Evolutionary conservation across 2,797 vertebrate genomes (phyloP).

Genomic region (Clarias laeviceps): DNA sequence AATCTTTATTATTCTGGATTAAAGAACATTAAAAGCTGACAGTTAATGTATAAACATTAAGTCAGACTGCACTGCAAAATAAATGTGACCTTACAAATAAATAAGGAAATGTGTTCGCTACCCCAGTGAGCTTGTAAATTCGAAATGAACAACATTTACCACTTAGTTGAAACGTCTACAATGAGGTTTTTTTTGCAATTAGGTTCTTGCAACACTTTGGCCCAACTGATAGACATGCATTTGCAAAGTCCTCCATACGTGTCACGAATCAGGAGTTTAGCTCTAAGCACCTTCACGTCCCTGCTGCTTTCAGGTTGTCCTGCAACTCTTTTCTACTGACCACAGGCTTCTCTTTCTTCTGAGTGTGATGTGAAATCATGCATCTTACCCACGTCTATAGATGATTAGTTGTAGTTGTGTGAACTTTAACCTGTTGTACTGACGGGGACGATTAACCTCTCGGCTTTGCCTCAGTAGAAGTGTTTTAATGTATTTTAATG

Average conservation of each 20-base stretch:
- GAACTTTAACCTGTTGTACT: background rate
- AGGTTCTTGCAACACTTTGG: no score
- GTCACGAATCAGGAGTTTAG: background rate
- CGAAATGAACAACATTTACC: background rate
- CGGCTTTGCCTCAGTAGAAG: background rate
- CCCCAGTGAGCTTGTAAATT: no score
- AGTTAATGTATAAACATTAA: background rate
- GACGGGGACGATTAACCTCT: background rate
- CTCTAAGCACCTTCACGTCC: no score
- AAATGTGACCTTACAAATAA: background rate
- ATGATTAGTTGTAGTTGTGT: background rate
- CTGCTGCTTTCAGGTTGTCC: background rate
- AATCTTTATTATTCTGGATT: slow-evolving; percentile 7
- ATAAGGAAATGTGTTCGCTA: background rate
- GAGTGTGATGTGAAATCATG: background rate
- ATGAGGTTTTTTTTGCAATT: background rate
- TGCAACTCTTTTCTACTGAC: background rate
- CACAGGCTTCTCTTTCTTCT: background rate
- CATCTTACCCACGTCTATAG: background rate
- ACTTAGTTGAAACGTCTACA: background rate
- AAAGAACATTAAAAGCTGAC: background rate
- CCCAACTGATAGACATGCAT: no score
- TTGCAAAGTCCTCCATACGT: no score
- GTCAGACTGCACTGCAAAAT: background rate
- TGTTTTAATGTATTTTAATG: background rate